A percentile compares a stretch with the other conserved stretches of the same genome.
Evolutionary conservation across 2,797 vertebrate genomes (phyloP).

Genomic region (Hydrolagus colliei): DNA sequence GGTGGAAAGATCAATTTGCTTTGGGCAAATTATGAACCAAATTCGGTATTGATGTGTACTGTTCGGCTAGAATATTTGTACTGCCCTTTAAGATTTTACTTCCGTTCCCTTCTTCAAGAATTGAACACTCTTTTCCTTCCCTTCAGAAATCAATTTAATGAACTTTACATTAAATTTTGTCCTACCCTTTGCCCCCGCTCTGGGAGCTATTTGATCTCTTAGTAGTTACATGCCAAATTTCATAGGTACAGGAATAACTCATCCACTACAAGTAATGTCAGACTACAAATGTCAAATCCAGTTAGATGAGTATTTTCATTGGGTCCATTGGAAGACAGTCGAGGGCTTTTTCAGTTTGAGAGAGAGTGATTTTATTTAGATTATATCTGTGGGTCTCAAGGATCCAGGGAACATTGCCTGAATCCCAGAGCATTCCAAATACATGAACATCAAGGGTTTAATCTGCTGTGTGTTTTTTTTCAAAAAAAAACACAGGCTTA

Average conservation of each 20-base stretch:
- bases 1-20: neutral
- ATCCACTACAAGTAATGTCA: neutral
- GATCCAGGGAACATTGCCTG: too few species aligned
- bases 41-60: neutral
- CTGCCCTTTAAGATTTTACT: too few species aligned
- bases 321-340: neutral
- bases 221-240: neutral
- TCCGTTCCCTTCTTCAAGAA: neutral
- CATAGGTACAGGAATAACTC: neutral
- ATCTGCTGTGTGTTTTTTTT: too few species aligned
- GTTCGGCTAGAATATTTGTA: neutral
- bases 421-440: too few species aligned
- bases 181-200: neutral
- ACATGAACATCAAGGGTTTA: too few species aligned
- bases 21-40: neutral
- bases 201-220: neutral
- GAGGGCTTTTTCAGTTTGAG: too few species aligned
- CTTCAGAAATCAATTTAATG: neutral
- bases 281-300: neutral
- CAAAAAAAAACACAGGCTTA: too few species aligned
- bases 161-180: neutral
- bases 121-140: neutral
- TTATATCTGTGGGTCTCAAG: too few species aligned
- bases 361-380: too few species aligned
- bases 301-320: neutral